A percentile compares a stretch with the other conserved stretches of the same genome.
phyloP scores from a whole-genome alignment of 2,113 vertebrate genomes.

The Polypterus senegalus region DNA sequence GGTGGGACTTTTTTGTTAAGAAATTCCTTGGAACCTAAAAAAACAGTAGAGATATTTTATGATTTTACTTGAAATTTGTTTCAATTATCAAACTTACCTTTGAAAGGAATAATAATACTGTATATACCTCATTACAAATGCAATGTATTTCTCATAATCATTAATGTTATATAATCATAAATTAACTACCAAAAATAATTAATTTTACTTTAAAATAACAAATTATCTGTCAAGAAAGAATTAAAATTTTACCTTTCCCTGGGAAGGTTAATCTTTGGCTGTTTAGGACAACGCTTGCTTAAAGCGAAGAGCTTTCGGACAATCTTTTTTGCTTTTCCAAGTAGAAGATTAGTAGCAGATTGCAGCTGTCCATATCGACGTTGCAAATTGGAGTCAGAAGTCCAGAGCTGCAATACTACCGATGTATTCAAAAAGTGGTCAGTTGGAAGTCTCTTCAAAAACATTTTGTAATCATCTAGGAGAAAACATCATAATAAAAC shows the following conservation, averaged over 20 bases:
- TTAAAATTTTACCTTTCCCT: constrained; percentile 67
- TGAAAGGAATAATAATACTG: no score
- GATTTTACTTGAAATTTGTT: no score
- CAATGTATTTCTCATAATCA: no score
- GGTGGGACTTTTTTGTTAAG: no score
- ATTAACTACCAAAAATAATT: no score
- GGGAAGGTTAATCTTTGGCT: constrained; percentile 75
- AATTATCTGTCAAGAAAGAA: no score
- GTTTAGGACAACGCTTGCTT: constrained; percentile 83
- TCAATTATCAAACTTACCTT: no score
- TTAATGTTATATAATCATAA: no score
- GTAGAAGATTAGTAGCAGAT: constrained; percentile 58
- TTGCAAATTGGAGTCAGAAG: constrained; percentile 62
- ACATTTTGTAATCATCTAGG: constrained; percentile 79
- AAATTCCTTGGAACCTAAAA: no score
- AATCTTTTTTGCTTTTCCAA: constrained; percentile 71
- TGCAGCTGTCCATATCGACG: constrained; percentile 78
- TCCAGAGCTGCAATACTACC: constrained; percentile 76
- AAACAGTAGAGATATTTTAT: no score
- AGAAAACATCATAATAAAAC: constrained; percentile 5
- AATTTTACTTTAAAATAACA: no score
- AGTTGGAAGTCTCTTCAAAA: constrained; percentile 71
- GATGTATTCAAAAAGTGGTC: constrained; percentile 84
- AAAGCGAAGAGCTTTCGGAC: constrained; percentile 84
- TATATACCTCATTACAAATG: no score